A percentile compares a stretch with the other conserved stretches of the same genome.
These are phyloP conservation scores for Pseudochaenichthys georgianus DNA, from an alignment of 2,797 vertebrate species.

Conservation along the genomic window DNA sequence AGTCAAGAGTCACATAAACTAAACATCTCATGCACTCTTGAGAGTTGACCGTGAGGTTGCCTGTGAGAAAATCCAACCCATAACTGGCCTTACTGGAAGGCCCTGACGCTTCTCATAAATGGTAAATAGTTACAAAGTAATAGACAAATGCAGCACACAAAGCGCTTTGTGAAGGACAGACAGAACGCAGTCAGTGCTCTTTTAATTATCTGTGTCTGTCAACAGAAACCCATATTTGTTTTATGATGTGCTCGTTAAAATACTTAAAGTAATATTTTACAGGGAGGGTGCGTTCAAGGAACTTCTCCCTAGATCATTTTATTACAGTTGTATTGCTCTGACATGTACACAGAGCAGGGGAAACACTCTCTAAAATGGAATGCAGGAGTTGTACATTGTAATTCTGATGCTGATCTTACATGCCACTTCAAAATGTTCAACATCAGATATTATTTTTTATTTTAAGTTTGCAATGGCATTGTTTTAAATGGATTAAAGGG, in stretches of 20 bases:
- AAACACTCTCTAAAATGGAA: slow-evolving; percentile 16
- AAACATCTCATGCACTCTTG: slow-evolving; percentile 22
- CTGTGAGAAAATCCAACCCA: slow-evolving; percentile 44
- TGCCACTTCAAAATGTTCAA: too few species aligned
- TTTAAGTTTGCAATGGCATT: too few species aligned
- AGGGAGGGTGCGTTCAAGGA: slow-evolving; percentile 28
- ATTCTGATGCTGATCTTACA: too few species aligned
- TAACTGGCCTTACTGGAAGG: slow-evolving; percentile 33
- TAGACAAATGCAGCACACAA: slow-evolving; percentile 38
- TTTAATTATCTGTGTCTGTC: slow-evolving; percentile 42
- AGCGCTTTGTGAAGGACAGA: slow-evolving; percentile 32
- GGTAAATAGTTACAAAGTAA: slow-evolving; percentile 65
- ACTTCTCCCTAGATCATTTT: slow-evolving; percentile 49
- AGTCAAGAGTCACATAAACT: slow-evolving; percentile 21
- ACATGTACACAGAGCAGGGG: slow-evolving; percentile 51
- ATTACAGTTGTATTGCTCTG: slow-evolving; percentile 45
- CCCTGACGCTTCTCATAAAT: slow-evolving; percentile 37
- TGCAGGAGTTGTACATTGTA: too few species aligned
- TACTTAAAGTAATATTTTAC: slow-evolving; percentile 53
- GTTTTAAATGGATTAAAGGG: too few species aligned
- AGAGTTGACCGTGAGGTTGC: slow-evolving; percentile 17
- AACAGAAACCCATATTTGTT: slow-evolving; percentile 51
- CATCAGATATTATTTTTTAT: too few species aligned
- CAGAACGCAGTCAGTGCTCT: slow-evolving; percentile 24
- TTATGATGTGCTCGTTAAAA: slow-evolving; percentile 70